Conservation (phyloP, 2,888 invertebrate genomes). For the Mactromeris polynyma region DNA sequence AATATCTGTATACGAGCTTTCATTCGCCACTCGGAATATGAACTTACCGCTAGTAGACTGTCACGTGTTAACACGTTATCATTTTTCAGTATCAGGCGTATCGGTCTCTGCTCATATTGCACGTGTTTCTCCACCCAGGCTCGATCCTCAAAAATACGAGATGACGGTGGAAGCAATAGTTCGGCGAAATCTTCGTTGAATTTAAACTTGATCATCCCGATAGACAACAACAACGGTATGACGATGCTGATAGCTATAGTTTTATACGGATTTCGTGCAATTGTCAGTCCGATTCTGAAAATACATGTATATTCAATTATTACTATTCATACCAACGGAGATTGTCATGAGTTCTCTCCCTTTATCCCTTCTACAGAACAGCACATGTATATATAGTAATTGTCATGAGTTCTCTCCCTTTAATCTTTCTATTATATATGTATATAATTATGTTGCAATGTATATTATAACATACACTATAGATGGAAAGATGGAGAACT, state of each 20-base stretch:
- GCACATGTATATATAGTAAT: too few species aligned
- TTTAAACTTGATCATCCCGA: slow-evolving; percentile 62
- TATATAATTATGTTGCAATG: too few species aligned
- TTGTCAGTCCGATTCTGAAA: slow-evolving; percentile 56
- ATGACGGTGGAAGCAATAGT: slow-evolving; percentile 58
- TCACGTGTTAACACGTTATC: slow-evolving; percentile 60
- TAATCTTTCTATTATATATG: too few species aligned
- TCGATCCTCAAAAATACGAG: slow-evolving; percentile 62
- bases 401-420: too few species aligned
- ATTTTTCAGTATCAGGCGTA: slow-evolving; percentile 62
- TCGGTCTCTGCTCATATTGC: slow-evolving; percentile 60
- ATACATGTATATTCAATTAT: too few species aligned
- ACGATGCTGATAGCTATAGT: slow-evolving; percentile 59
- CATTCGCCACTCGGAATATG: too few species aligned
- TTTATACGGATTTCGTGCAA: slow-evolving; percentile 47
- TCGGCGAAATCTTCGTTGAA: slow-evolving; percentile 68
- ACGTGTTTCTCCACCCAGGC: slow-evolving; percentile 64
- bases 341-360: too few species aligned
- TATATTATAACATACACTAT: too few species aligned
- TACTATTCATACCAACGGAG: too few species aligned
- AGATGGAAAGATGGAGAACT: too few species aligned
- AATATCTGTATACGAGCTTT: too few species aligned
- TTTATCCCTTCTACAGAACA: too few species aligned
- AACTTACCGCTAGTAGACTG: slow-evolving; percentile 60
- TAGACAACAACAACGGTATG: slow-evolving; percentile 49